These are phyloP conservation scores for Troides aeacus DNA, from an alignment of 2,888 invertebrate species.

Conservation along the genomic window DNA sequence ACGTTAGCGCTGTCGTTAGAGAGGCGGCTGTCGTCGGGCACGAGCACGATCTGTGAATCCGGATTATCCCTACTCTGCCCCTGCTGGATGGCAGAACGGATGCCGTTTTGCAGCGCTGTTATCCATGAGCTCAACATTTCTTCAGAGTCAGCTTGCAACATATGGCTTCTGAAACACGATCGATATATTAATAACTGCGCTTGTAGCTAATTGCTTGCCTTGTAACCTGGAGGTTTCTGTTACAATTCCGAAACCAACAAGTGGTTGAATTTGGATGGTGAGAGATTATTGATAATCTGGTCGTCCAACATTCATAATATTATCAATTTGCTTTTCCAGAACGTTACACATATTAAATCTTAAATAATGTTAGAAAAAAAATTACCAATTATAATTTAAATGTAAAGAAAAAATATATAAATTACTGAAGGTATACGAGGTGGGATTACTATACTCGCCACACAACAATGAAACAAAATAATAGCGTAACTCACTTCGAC, in stretches of 20 bases:
- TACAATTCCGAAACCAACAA: too few relatives aligned
- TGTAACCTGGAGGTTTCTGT: too few relatives aligned
- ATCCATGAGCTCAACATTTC: slow-evolving; percentile 95
- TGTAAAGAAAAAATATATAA: too few relatives aligned
- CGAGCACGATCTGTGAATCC: slow-evolving; percentile 63
- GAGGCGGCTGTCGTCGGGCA: slow-evolving; percentile 54
- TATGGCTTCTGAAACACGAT: slow-evolving; percentile 87
- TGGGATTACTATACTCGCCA: too few relatives aligned
- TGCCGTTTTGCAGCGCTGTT: slow-evolving; percentile 91
- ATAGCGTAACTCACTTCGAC: slow-evolving; percentile 84
- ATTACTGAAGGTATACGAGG: too few relatives aligned
- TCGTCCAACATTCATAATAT: too few relatives aligned
- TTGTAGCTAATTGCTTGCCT: neutral
- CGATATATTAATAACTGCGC: neutral
- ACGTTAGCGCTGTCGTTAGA: slow-evolving; percentile 43
- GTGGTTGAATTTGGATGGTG: too few relatives aligned
- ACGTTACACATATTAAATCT: too few relatives aligned
- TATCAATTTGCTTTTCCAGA: too few relatives aligned
- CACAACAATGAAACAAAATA: neutral
- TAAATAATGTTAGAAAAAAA: too few relatives aligned
- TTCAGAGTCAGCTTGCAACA: slow-evolving; percentile 98
- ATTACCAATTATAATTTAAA: too few relatives aligned
- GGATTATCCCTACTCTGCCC: slow-evolving; percentile 75
- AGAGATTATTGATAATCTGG: too few relatives aligned
- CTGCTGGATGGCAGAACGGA: slow-evolving; percentile 89